phyloP scores from a whole-genome alignment of 2,797 vertebrate genomes.

The Hyperoplus lanceolatus region DNA sequence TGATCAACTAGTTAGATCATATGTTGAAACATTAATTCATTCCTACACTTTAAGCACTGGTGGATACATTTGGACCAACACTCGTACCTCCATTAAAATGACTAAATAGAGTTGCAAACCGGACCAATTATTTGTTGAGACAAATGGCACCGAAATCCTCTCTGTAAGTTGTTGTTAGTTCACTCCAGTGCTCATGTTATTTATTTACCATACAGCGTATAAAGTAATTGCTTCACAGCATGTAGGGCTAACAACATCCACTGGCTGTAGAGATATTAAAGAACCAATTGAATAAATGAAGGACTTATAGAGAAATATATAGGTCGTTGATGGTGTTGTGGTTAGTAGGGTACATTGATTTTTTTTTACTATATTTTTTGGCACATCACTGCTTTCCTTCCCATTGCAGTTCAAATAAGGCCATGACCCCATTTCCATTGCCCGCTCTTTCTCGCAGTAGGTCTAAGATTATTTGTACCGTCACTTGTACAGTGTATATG shows the following conservation, averaged over 20 bases:
- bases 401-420: slow-evolving; percentile 63
- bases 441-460: slow-evolving; percentile 29
- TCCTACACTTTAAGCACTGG: slow-evolving; percentile 13
- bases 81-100: background rate
- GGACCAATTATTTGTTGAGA: slow-evolving; percentile 6
- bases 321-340: slow-evolving; percentile 1
- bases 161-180: slow-evolving; percentile 5
- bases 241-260: background rate
- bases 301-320: slow-evolving; percentile 3
- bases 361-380: slow-evolving; percentile 15
- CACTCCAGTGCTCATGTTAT: background rate
- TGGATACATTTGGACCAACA: slow-evolving; percentile 4
- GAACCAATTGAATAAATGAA: slow-evolving; percentile 18
- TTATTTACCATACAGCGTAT: background rate
- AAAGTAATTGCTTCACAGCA: background rate
- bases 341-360: background rate
- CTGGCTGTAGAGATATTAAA: background rate
- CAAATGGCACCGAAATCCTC: background rate
- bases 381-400: background rate
- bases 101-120: background rate
- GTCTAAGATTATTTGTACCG: slow-evolving; percentile 66
- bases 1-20: slow-evolving; percentile 38
- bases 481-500: slow-evolving; percentile 42
- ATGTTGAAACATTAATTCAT: slow-evolving; percentile 26
- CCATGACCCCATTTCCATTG: slow-evolving; percentile 64